Evolutionary conservation across 2,797 vertebrate species (phyloP), one percentile per base, ranked within the genome.

Genomic region (Salarias fasciatus): DNA sequence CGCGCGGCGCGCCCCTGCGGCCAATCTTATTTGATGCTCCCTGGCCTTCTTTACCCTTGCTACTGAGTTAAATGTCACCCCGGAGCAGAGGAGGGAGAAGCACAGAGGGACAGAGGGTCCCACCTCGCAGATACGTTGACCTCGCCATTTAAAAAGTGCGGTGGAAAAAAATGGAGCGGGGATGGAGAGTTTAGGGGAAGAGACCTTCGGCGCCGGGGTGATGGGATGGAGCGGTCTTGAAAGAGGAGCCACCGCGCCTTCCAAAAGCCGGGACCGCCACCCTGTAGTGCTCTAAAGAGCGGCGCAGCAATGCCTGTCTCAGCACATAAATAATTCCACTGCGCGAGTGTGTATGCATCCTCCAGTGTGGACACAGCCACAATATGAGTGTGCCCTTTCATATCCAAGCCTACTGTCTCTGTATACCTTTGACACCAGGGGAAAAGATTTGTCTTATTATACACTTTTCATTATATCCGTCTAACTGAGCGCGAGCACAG

Each of bases 251-350:
- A 71, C 69, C 80, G 68, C 53, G 82, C 66, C 82, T 63, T 81
- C 76, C 69, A 69, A 86, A 84, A 76, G 77, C 80, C 60, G 3
- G 52, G 68, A 57, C 59, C 6, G 41, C 70, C 56, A 13, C 69
- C 86, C 82, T 48, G 79, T 68, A 70, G 84, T 2, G 86, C 78
- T 76, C 64, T 75, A 84, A 87, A 91, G 84, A 91, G 82, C 85
- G 82, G 50, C 41, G 29, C 77, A 53, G 86, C 88, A 88, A 87
- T 88, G 79, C 65, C 81, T 77, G 80, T 65, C 70, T 91, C 83
- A 85, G 79, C 86, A 88, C 82, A 89, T 88, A 80, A 89, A 88
- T 88, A 78, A 88, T 87, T 87, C 72, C 75, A 72, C 0, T 15
- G n/a, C 62, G 54, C 63, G 58, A 63, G 54, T 65, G 51, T 63